Conservation (phyloP, 2,113 vertebrate genomes). For the Canis aureus region DNA sequence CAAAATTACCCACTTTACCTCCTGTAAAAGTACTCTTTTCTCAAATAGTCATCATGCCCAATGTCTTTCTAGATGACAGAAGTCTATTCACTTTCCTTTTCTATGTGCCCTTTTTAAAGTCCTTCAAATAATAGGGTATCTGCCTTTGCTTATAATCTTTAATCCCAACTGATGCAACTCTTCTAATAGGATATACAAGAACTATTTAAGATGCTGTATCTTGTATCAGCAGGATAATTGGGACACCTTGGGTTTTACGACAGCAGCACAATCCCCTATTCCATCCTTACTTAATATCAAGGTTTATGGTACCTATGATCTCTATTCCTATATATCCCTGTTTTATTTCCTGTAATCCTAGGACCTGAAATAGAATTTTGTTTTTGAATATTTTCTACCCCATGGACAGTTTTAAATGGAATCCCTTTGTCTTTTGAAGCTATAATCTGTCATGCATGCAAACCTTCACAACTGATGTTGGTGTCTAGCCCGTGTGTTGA, state of each 20-base stretch:
- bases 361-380: background rate
- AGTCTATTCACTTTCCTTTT: background rate
- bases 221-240: background rate
- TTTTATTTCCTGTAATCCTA: background rate
- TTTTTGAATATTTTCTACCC: background rate
- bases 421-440: background rate
- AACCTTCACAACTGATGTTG: background rate
- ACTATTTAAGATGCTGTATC: background rate
- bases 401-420: background rate
- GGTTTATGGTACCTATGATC: background rate
- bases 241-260: background rate
- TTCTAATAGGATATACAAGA: background rate
- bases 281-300: background rate
- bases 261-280: background rate
- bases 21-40: background rate
- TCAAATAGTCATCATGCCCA: background rate
- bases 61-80: background rate
- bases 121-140: background rate
- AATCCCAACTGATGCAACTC: background rate
- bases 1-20: background rate
- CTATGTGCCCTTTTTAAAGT: background rate
- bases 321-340: background rate
- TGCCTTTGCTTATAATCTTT: background rate
- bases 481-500: background rate
- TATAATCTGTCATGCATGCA: background rate